These are phyloP conservation scores for Cossypha niveicapilla DNA, from an alignment of 2,797 vertebrate species.

Conservation along the genomic window DNA sequence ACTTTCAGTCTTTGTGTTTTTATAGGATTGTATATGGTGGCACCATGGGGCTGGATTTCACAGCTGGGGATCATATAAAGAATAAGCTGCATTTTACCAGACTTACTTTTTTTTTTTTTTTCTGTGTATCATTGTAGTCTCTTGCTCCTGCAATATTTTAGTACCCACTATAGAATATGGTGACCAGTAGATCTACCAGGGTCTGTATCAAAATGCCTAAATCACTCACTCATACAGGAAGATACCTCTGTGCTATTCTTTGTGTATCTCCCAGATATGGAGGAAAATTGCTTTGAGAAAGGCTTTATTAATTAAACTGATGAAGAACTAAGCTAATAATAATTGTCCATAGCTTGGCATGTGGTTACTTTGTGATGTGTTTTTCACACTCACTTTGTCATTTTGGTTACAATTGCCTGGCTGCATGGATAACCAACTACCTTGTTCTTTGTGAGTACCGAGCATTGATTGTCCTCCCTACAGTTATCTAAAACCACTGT, in stretches of 20 bases:
- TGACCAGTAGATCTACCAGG: neutral
- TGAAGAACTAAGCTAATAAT: neutral
- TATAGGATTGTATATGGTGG: neutral
- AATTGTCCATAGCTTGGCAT: neutral
- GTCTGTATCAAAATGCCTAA: neutral
- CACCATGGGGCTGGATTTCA: slow-evolving; percentile 5
- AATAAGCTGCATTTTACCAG: slow-evolving; percentile 1
- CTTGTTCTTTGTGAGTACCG: neutral
- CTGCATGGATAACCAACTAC: neutral
- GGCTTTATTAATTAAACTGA: neutral
- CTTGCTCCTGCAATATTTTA: neutral
- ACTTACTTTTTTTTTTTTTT: neutral
- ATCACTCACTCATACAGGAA: neutral
- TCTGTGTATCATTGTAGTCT: neutral
- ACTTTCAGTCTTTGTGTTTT: slow-evolving; percentile 9
- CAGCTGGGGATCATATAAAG: neutral
- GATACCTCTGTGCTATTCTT: neutral
- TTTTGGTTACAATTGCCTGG: neutral
- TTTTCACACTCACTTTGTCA: neutral
- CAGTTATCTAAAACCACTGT: neutral
- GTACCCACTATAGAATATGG: neutral
- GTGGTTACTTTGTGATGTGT: neutral
- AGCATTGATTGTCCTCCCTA: neutral
- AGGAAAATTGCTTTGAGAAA: neutral
- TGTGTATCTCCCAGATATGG: neutral